Conservation (phyloP, 2,797 vertebrate species). For the Alauda arvensis region DNA sequence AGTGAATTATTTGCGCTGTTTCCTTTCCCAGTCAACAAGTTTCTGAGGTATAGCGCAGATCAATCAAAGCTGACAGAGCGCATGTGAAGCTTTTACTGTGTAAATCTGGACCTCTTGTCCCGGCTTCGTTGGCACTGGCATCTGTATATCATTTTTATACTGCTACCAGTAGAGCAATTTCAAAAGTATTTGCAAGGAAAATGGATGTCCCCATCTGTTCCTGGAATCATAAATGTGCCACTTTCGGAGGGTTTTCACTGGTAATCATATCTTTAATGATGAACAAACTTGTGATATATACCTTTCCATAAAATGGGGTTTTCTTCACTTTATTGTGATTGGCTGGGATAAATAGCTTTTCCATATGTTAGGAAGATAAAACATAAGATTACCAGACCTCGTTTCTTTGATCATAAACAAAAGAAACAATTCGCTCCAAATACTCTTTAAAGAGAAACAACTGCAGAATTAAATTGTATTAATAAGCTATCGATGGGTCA, state of each 20-base stretch:
- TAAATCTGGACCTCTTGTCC: slow-evolving; percentile 91
- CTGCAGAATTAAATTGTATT: slow-evolving; percentile 75
- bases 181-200: slow-evolving; percentile 91
- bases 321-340: slow-evolving; percentile 84
- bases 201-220: slow-evolving; percentile 97
- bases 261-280: slow-evolving; percentile 98
- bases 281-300: slow-evolving; percentile 95
- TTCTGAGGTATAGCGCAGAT: slow-evolving; percentile 87
- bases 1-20: slow-evolving; percentile 90
- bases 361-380: slow-evolving; percentile 86
- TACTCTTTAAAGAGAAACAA: slow-evolving; percentile 75
- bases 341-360: slow-evolving; percentile 83
- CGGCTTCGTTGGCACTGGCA: slow-evolving; percentile 79
- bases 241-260: slow-evolving; percentile 89
- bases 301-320: slow-evolving; percentile 90
- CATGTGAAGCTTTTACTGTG: slow-evolving; percentile 84
- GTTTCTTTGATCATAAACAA: slow-evolving; percentile 82
- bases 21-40: slow-evolving; percentile 86
- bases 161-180: slow-evolving; percentile 98
- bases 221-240: slow-evolving; percentile 96
- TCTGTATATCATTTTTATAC: slow-evolving; percentile 99
- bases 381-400: slow-evolving; percentile 79
- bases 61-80: slow-evolving; percentile 88
- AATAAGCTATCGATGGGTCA: slow-evolving; percentile 64
- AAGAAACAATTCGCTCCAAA: slow-evolving; percentile 75